Conservation (phyloP, 2,797 vertebrate genomes). For the Chloroceryle inda region DNA sequence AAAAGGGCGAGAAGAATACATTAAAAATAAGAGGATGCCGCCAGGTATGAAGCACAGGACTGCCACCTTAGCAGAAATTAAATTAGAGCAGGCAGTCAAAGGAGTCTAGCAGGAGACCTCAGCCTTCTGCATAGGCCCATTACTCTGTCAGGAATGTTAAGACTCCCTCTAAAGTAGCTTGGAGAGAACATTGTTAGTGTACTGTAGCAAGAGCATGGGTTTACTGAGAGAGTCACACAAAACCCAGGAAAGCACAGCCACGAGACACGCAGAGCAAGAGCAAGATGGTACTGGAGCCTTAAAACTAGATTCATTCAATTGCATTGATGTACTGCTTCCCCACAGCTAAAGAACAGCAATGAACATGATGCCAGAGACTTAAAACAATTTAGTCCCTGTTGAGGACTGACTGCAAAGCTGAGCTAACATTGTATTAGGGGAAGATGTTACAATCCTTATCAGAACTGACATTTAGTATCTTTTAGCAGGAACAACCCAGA, state of each 20-base stretch:
- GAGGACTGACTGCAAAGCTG: too few relatives aligned
- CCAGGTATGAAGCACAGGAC: background rate
- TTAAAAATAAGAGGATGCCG: background rate
- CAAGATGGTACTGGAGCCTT: background rate
- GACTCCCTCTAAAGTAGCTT: accelerated
- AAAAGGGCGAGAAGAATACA: background rate
- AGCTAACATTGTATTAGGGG: too few relatives aligned
- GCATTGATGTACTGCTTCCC: too few relatives aligned
- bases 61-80: background rate
- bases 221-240: background rate
- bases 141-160: background rate
- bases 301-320: too few relatives aligned
- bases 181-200: background rate
- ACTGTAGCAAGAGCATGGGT: background rate
- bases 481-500: too few relatives aligned
- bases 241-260: background rate
- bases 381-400: too few relatives aligned
- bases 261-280: accelerated
- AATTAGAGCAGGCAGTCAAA: background rate
- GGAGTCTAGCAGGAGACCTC: background rate
- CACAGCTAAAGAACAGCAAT: too few relatives aligned
- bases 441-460: too few relatives aligned
- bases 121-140: background rate
- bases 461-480: too few relatives aligned
- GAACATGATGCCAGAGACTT: too few relatives aligned